phyloP scores from a whole-genome alignment of 64 coral and sea anemone species.

The Porites australiensis region DNA sequence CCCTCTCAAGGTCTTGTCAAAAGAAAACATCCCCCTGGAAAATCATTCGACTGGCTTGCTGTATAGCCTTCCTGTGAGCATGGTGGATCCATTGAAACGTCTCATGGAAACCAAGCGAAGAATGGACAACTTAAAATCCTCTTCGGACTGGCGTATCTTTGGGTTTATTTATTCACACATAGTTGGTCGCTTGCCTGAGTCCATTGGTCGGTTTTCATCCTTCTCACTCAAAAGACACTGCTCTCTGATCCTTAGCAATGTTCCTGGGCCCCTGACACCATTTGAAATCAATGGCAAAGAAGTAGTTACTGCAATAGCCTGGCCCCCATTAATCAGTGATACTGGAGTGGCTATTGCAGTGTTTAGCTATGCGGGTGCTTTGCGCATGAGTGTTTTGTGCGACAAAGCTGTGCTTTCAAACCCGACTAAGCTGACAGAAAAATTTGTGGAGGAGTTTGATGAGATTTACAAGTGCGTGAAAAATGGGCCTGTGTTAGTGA shows the following conservation, averaged over 20 bases:
- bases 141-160: constrained; percentile 83
- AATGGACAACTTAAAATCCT: constrained; percentile 88
- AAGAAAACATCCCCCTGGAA: constrained; percentile 85
- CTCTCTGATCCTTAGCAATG: constrained; percentile 88
- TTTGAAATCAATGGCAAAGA: constrained; percentile 74
- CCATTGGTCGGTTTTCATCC: constrained; percentile 78
- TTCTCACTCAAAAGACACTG: constrained; percentile 83
- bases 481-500: background rate
- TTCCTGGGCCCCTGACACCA: constrained; percentile 78
- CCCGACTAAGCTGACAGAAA: constrained; percentile 68
- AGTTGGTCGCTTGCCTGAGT: constrained; percentile 82
- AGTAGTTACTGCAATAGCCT: constrained; percentile 72
- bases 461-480: constrained; percentile 69
- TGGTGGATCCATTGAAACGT: constrained; percentile 53
- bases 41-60: constrained; percentile 85
- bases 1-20: constrained; percentile 57
- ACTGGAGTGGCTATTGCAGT: constrained; percentile 84
- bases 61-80: constrained; percentile 72
- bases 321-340: constrained; percentile 89
- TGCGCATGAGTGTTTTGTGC: constrained; percentile 78
- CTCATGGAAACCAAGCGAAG: constrained; percentile 77
- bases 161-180: constrained; percentile 75
- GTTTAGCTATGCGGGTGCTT: constrained; percentile 85
- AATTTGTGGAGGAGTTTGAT: constrained; percentile 76
- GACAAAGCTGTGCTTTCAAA: constrained; percentile 73